Conservation (phyloP, 2,113 vertebrate genomes). For the Hiodon alosoides region DNA sequence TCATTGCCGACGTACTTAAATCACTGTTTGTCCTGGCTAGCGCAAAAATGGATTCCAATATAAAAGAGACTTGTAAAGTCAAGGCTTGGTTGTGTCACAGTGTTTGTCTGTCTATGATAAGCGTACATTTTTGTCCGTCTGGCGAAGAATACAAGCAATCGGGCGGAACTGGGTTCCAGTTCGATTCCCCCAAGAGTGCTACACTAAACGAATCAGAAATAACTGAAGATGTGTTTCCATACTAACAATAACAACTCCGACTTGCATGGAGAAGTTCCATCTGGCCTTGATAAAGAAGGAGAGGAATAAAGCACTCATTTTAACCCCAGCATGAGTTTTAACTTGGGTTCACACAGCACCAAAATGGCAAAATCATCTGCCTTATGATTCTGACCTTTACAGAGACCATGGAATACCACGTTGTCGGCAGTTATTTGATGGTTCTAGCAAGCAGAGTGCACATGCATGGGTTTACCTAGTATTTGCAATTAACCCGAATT, state of each 20-base stretch:
- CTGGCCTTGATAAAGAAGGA: slow-evolving; percentile 1
- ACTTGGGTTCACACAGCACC: too few species aligned
- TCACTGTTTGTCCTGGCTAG: background rate
- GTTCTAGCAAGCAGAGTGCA: too few species aligned
- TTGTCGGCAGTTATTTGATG: too few species aligned
- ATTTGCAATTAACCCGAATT: too few species aligned
- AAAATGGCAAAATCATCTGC: too few species aligned
- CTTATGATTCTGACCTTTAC: too few species aligned
- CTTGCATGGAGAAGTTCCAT: background rate
- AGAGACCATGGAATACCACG: too few species aligned
- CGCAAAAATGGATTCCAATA: background rate
- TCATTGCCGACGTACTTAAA: background rate
- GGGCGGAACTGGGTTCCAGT: background rate
- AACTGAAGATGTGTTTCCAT: slow-evolving; percentile 9
- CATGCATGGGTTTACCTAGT: too few species aligned
- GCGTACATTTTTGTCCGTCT: background rate
- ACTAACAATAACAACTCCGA: slow-evolving; percentile 3
- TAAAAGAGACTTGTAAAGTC: background rate
- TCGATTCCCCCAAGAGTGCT: background rate
- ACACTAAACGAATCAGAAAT: slow-evolving; percentile 17
- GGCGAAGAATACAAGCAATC: background rate
- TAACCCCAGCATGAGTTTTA: background rate
- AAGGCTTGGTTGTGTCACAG: background rate
- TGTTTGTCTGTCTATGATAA: background rate
- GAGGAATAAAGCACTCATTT: background rate